Conservation (phyloP, 2,888 invertebrate genomes). For the Coleophora flavipennella region DNA sequence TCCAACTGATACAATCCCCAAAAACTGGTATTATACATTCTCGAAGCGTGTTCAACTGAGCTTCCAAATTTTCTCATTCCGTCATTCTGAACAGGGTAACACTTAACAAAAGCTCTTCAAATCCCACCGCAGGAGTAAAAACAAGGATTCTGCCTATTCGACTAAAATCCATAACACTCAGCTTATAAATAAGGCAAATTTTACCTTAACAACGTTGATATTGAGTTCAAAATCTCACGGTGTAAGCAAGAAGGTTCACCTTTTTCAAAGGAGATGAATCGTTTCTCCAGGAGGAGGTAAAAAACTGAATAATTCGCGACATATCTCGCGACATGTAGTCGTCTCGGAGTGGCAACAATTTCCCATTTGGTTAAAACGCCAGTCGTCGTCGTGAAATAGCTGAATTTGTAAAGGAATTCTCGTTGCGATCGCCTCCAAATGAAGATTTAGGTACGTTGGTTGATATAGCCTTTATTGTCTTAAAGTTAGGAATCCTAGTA, state of each 20-base stretch:
- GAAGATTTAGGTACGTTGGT: constrained; percentile 18
- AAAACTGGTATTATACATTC: constrained; percentile 9
- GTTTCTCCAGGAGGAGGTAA: constrained; percentile 47
- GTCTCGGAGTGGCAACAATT: constrained; percentile 53
- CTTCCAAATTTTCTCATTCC: constrained; percentile 32
- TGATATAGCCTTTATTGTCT: constrained; percentile 5
- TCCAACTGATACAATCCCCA: neutral
- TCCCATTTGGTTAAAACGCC: constrained; percentile 48
- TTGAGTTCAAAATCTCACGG: neutral
- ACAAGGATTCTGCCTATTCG: constrained; percentile 39
- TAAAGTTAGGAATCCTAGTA: too few species aligned
- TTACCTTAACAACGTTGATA: constrained; percentile 7
- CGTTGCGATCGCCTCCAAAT: constrained; percentile 21
- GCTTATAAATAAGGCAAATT: neutral
- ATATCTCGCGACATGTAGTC: constrained; percentile 49
- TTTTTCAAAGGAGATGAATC: constrained; percentile 25
- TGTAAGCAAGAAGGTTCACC: constrained; percentile 20
- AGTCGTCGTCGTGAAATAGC: constrained; percentile 41
- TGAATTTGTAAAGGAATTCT: constrained; percentile 41
- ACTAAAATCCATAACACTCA: too few species aligned
- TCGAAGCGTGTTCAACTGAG: constrained; percentile 19
- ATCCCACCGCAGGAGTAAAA: constrained; percentile 55
- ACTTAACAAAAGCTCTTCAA: constrained; percentile 56
- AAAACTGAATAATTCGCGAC: constrained; percentile 61
- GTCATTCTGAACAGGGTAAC: constrained; percentile 46